phyloP scores from a whole-genome alignment of 2,797 vertebrate species.

The Miichthys miiuy region DNA sequence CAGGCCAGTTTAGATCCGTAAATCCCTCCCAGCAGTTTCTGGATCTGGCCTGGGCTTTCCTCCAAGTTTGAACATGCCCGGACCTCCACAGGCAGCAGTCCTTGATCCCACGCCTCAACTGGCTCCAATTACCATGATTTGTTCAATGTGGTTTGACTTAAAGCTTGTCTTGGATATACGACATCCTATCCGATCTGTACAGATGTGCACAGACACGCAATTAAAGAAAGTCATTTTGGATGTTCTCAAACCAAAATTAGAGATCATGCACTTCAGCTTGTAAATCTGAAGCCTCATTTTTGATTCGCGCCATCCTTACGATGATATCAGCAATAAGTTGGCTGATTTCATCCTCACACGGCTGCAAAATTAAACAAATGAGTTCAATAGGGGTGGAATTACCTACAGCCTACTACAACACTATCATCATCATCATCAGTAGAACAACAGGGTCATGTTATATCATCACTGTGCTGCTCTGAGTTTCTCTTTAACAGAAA shows the following conservation, averaged over 20 bases:
- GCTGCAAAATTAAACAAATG: neutral
- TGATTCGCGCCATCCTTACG: neutral
- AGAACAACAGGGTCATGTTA: neutral
- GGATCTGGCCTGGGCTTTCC: neutral
- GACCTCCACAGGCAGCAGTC: neutral
- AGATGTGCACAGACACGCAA: neutral
- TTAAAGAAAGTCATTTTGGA: neutral
- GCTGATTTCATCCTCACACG: neutral
- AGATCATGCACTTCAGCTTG: too few relatives aligned
- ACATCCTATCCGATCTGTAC: neutral
- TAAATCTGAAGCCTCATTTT: neutral
- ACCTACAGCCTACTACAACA: neutral
- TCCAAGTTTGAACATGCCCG: neutral
- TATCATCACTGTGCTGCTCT: neutral
- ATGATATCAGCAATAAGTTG: neutral
- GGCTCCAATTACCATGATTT: constrained; percentile 4
- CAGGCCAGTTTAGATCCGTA: constrained; percentile 24
- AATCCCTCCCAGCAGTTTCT: constrained; percentile 16
- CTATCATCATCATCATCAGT: too few relatives aligned
- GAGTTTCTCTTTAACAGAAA: neutral
- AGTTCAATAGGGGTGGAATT: neutral
- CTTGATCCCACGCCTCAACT: neutral
- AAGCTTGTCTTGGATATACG: neutral
- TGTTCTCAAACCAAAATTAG: neutral
- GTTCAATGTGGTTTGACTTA: neutral